Conservation (phyloP, 2,888 invertebrate genomes). For the Ophion obscuratus region DNA sequence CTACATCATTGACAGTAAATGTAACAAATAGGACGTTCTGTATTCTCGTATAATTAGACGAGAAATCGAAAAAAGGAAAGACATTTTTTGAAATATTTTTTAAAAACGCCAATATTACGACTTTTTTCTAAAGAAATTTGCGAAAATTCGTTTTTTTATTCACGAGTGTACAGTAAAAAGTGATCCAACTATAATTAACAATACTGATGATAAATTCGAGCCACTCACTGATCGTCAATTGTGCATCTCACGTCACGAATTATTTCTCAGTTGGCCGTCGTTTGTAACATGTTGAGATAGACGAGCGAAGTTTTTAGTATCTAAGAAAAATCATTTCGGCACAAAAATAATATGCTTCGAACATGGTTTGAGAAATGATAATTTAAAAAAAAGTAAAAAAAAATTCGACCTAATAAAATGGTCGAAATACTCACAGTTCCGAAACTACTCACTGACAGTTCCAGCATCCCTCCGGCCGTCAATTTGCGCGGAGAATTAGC, state of each 20-base stretch:
- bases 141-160: no score
- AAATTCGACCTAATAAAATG: background rate
- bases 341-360: background rate
- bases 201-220: background rate
- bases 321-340: slow-evolving; percentile 19
- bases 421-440: slow-evolving; percentile 68
- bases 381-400: background rate
- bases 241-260: background rate
- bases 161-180: no score
- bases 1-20: no score
- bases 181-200: background rate
- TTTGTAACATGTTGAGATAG: slow-evolving; percentile 65
- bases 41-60: no score
- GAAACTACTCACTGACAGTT: slow-evolving; percentile 72
- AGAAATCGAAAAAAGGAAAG: no score
- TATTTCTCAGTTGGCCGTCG: slow-evolving; percentile 12
- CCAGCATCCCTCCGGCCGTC: slow-evolving; percentile 72
- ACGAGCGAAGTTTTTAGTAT: slow-evolving; percentile 56
- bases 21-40: no score
- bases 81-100: no score
- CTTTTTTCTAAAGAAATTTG: no score
- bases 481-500: slow-evolving; percentile 69
- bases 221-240: background rate
- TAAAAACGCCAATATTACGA: no score
- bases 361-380: background rate